Base-by-base conservation (phyloP, 2,113 vertebrate species). In the Numenius arquata region DNA sequence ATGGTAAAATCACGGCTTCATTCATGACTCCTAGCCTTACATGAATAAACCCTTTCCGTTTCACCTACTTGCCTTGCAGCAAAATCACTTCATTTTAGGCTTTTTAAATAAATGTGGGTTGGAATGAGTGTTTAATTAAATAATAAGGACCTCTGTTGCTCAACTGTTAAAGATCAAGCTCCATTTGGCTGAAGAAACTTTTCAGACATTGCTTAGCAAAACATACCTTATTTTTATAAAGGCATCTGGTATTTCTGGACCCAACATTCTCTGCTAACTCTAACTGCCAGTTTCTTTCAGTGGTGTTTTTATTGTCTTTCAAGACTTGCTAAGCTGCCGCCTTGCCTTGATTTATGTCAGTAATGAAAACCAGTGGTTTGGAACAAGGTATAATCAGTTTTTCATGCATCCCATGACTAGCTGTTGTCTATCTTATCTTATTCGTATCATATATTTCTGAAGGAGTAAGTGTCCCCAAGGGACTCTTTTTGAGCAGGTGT, bases 271-370 rank as follows among this genome's bases (percentile, higher is more conserved):
- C 40, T 85, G 78, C 59, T 66, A 85, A 83, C 41, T 67, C 13
- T 68, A 72, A 85, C 45, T 87, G 48, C 58, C 65, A 65, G n/a
- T 21, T 84, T 89, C 75, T 95, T 95, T 90, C 47, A 56, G 26
- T 68, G n/a, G n/a, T 85, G 63, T 78, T 95, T 96, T 91, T 74
- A 81, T 74, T 96, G 77, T 96, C 77, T 96, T 95, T 91, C 71
- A 81, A 72, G 77, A 76, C 59, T 92, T 87, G 58, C 66, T 92
- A 59, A 80, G 36, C 56, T 92, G 56, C 41, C 6, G 8, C 38
- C 68, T 78, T 88, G 50, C 72, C 43, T 92, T 94, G 92, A 93
- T 93, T 94, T 96, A 88, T 93, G 52, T 70, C 47, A 56, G 78
- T 77, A 91, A 91, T 93, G 91, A 94, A 96, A 96, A 87, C 34